Percentiles rank a stretch among this genome's conserved stretches.
phyloP scores from a whole-genome alignment of 2,888 invertebrate species.

The Dichetophora obliterata region DNA sequence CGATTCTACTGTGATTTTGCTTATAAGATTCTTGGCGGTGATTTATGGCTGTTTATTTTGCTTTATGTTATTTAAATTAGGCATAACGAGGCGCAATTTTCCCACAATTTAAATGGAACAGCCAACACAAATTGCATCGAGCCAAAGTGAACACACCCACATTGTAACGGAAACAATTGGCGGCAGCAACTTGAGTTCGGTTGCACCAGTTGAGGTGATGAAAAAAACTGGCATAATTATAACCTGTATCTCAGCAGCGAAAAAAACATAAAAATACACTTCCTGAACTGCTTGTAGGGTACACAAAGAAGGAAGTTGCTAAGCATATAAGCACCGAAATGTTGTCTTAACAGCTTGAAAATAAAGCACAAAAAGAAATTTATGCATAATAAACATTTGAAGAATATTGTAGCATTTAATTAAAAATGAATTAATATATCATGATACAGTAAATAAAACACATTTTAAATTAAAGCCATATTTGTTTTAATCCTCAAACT shows the following conservation, averaged over 20 bases:
- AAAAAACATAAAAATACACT: background rate
- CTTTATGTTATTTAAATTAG: constrained; percentile 6
- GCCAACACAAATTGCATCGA: background rate
- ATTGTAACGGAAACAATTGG: background rate
- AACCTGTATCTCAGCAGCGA: background rate
- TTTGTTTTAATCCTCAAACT: too few relatives aligned
- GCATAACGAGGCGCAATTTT: constrained; percentile 6
- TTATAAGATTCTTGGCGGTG: background rate
- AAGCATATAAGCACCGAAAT: too few relatives aligned
- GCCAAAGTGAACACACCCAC: constrained; percentile 2
- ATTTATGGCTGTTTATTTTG: background rate
- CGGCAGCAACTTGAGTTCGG: background rate
- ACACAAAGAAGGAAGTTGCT: too few relatives aligned
- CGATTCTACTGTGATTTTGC: background rate
- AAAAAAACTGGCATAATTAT: background rate
- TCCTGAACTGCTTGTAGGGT: too few relatives aligned
- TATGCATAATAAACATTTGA: too few relatives aligned
- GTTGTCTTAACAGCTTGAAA: too few relatives aligned
- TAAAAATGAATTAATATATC: too few relatives aligned
- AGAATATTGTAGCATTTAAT: too few relatives aligned
- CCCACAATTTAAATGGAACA: background rate
- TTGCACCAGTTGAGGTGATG: background rate
- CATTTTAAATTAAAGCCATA: too few relatives aligned
- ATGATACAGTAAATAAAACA: too few relatives aligned
- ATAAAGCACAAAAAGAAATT: too few relatives aligned